Base-by-base conservation (phyloP, 2,888 invertebrate species). In the Eledona agricola region DNA sequence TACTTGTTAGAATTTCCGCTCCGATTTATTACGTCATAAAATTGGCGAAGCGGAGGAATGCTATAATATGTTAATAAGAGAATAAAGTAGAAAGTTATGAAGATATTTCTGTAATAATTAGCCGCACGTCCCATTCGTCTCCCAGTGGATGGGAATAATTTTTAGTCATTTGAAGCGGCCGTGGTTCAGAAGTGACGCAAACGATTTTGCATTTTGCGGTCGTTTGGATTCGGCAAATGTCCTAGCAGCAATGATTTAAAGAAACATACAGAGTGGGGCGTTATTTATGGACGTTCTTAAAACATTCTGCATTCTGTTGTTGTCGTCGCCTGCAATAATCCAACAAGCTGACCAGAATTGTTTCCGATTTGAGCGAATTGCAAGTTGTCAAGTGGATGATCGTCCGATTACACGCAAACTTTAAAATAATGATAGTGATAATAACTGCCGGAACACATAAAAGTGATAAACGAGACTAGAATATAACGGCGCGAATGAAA, bases 391-490 rank as follows among this genome's bases (percentile, higher is more conserved):
- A 31, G n/a, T 5, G 16, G 12, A 22, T 16, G 23, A 22, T 28
- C 26, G 32, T 25, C 35, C 34, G 20, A 25, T 35, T 46, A 46
- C 46, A 46, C 35, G 35, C 26, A 35, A 46, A 45, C 25, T 15
- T 26, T 35, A 28, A 45, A 34, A 34, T 46, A 46, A 46, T 47
- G 37, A 47, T 35, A 37, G 47, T 20, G 47, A 47, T 28, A 47
- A 47, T 37, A 37, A 26, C 35, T 35, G 35, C 35, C 35, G 45
- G 45, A 45, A 45, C 45, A 9, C 23, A 34, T 31, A 22, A 35
- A 46, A n/a, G 35, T 46, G 46, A 46, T 46, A 46, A 46, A 46
- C 46, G 37, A 37, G 34, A 42, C 31, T 38, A 31, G 42, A 42
- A 42, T 31, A 31, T 42, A 42, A 26, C 35, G 34, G 35, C 23